Conservation (phyloP, 2,888 invertebrate genomes). For the Volucella zonaria region DNA sequence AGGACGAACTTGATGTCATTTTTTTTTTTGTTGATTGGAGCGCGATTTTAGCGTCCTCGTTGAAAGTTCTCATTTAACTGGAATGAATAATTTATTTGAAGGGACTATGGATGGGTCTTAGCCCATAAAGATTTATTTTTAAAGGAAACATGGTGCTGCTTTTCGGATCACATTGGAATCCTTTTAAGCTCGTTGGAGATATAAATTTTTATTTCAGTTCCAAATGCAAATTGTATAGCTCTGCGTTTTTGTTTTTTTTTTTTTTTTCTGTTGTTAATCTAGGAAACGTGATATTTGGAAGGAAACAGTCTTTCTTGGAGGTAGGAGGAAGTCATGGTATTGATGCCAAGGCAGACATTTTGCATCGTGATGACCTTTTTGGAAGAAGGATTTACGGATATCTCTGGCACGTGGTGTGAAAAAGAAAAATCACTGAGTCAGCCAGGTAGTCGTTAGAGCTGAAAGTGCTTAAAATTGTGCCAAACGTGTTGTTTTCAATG, state of each 20-base stretch:
- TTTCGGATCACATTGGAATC: slow-evolving; percentile 1
- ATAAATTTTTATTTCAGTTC: slow-evolving; percentile 10
- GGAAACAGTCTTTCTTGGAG: neutral
- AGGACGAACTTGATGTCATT: neutral
- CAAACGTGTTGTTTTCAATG: slow-evolving; percentile 30
- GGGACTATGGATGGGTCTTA: slow-evolving; percentile 19
- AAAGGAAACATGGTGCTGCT: too few species aligned
- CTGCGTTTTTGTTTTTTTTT: neutral
- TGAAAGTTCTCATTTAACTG: slow-evolving; percentile 21
- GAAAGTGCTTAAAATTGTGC: slow-evolving; percentile 10
- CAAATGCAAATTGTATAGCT: slow-evolving; percentile 22
- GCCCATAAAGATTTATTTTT: neutral
- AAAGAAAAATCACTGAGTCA: too few species aligned
- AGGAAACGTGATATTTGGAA: neutral
- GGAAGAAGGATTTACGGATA: neutral
- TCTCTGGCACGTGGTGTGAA: neutral
- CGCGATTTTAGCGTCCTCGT: too few species aligned
- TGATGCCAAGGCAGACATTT: neutral
- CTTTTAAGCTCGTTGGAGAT: slow-evolving; percentile 10
- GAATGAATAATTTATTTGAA: slow-evolving; percentile 26
- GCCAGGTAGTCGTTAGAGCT: too few species aligned
- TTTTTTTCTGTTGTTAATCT: neutral
- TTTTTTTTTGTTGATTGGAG: slow-evolving; percentile 1
- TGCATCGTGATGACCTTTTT: slow-evolving; percentile 4
- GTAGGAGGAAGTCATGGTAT: neutral